These are phyloP conservation scores for Malaclemys terrapin DNA, from an alignment of 2,113 vertebrate genomes.

Conservation along the genomic window DNA sequence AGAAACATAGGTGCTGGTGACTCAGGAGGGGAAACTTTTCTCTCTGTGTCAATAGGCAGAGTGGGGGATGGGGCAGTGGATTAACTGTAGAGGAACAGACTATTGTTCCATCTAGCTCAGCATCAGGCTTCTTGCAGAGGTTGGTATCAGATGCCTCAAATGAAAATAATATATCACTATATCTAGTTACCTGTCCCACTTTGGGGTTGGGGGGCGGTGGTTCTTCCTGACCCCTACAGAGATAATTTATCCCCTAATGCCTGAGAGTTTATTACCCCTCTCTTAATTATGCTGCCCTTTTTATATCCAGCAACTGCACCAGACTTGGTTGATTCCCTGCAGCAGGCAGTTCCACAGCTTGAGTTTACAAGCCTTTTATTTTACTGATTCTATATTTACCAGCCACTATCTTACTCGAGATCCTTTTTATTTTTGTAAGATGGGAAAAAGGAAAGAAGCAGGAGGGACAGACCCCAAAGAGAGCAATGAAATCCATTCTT, in stretches of 20 bases:
- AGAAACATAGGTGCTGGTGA: not conserved
- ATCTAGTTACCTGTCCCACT: not conserved
- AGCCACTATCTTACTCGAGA: not conserved
- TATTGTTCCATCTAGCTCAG: not conserved
- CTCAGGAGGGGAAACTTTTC: not conserved
- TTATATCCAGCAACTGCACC: not conserved
- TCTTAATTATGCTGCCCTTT: not conserved
- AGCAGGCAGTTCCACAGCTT: not conserved
- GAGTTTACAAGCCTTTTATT: not conserved
- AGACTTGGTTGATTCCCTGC: not conserved
- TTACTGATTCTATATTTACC: not conserved
- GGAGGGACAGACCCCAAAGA: not conserved
- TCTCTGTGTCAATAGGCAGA: not conserved
- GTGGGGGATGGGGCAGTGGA: not conserved
- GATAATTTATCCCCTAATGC: not conserved
- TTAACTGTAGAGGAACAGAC: not conserved
- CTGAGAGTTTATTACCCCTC: not conserved
- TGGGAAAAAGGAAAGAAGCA: not conserved
- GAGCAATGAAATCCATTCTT: not conserved
- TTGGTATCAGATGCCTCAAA: not conserved
- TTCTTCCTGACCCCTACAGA: not conserved
- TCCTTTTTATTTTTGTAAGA: not conserved
- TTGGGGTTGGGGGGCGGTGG: not conserved
- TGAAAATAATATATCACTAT: not conserved
- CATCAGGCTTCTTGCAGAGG: not conserved